Evolutionary conservation across 2,888 invertebrate genomes (phyloP).

Genomic region (Epinotia brunnichana): DNA sequence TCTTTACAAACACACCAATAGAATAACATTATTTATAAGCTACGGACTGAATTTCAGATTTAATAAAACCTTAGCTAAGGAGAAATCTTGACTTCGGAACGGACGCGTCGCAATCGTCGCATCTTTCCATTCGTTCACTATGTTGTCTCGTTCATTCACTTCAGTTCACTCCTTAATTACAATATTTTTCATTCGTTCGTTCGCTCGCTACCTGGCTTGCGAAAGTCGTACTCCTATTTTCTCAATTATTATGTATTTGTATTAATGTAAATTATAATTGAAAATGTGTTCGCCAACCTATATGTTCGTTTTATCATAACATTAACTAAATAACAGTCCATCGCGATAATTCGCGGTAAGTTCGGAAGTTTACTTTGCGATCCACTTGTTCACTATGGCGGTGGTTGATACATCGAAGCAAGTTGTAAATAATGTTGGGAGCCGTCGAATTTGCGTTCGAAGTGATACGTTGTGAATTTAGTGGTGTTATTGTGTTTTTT

Average conservation of each 20-base stretch:
- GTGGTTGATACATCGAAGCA: conserved; percentile 59
- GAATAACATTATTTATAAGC: neutral
- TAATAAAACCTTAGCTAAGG: neutral
- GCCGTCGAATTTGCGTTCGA: conserved; percentile 47
- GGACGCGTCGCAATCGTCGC: neutral
- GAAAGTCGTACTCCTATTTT: conserved; percentile 69
- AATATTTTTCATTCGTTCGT: conserved; percentile 47
- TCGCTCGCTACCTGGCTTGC: conserved; percentile 65
- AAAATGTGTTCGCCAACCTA: conserved; percentile 68
- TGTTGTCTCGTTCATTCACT: conserved; percentile 17
- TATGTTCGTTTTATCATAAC: conserved; percentile 65
- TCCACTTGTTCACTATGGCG: conserved; percentile 82
- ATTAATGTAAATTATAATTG: conserved; percentile 60
- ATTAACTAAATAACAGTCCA: conserved; percentile 68
- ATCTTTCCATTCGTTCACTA: conserved; percentile 1
- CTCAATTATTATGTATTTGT: conserved; percentile 62
- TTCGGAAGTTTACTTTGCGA: conserved; percentile 65
- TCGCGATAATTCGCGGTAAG: conserved; percentile 79
- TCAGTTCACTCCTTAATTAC: neutral
- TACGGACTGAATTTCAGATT: neutral
- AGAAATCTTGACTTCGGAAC: neutral
- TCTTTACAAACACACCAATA: neutral
- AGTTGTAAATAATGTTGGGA: conserved; percentile 64
- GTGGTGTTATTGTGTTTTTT: conserved; percentile 53
- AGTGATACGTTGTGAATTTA: conserved; percentile 42